Evolutionary conservation across 1,140 invertebrate species (phyloP), one percentile per base, ranked within the genome.

Genomic region (Drosophila parvula): DNA sequence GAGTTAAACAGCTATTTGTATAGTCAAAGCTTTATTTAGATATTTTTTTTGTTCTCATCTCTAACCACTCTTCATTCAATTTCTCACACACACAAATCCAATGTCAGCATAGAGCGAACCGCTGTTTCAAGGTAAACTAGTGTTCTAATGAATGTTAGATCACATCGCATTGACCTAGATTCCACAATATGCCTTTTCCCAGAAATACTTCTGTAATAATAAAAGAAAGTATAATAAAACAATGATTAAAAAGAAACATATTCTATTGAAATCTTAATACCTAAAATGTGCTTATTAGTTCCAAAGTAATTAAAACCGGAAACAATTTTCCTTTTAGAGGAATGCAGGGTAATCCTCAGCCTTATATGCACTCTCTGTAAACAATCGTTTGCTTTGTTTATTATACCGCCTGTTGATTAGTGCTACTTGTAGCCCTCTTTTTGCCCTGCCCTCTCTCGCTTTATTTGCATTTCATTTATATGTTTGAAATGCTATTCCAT

Each of bases 401-500:
- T 71, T 59, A 71, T 30, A 34, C 41, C 64, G 61, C 61, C 57
- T 68, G 61, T 80, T 86, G 82, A 78, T 78, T 78, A 78, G 75
- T 16, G 51, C 57, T 70, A 48, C 68, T 53, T 12, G 28, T 36
- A 10, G 11, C 16, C 63, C 34, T 7, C 22, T 18, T 4, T n/a
- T 27, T n/a, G 36, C 16, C 18, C 27, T 16, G 41, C 22, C 40
- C 27, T 12, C 8, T 14, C n/a, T 30, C 40, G 27, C 53, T 63
- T 68, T 77, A 64, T 71, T 78, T 78, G 53, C 76, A 78, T 63
- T 78, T 59, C 75, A 78, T 78, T 71, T 78, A 59, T 59, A 50
- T 71, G 53, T 76, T 77, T 68, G 47, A 62, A 77, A 61, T 62
- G 57, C 74, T 60, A 45, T 58, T 67, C 51, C 58, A 69, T 81